Evolutionary conservation across 2,113 vertebrate genomes (phyloP).

Genomic region (Zapus hudsonius): DNA sequence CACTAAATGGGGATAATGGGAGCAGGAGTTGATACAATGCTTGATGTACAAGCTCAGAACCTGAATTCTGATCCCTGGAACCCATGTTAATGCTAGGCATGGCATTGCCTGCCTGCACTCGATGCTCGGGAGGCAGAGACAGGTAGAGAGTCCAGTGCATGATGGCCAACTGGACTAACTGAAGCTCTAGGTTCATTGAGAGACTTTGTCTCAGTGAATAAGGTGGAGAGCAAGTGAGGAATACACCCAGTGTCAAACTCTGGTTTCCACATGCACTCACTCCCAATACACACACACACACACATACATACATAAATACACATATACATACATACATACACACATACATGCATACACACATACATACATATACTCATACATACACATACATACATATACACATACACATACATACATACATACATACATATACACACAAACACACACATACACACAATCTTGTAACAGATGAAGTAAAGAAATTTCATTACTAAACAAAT

Average conservation of each 20-base stretch:
- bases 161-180: background rate
- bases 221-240: background rate
- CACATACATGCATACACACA: no score
- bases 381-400: no score
- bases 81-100: no score
- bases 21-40: background rate
- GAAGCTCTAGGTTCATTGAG: background rate
- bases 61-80: background rate
- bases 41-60: background rate
- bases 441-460: background rate
- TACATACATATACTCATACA: no score
- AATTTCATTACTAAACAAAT: background rate
- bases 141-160: background rate
- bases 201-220: background rate
- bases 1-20: background rate
- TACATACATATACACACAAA: no score
- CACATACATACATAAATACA: no score
- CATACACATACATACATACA: no score
- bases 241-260: background rate
- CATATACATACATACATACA: no score
- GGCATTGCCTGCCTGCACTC: background rate
- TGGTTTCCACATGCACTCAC: background rate
- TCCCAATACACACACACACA: background rate
- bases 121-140: background rate
- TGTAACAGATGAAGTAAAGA: background rate